phyloP scores from a whole-genome alignment of 2,113 vertebrate species.

The Sander vitreus region DNA sequence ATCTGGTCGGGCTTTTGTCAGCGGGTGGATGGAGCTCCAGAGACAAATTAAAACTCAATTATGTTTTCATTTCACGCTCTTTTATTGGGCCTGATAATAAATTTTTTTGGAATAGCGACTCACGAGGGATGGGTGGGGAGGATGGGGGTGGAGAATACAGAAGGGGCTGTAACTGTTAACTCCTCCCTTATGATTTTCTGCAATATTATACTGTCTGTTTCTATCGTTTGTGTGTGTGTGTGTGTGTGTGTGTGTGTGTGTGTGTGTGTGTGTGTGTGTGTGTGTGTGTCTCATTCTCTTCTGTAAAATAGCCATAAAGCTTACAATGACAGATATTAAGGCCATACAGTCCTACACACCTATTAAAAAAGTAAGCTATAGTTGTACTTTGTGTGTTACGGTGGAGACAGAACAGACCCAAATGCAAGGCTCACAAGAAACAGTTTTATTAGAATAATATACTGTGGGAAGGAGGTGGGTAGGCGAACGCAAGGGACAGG shows the following conservation, averaged over 20 bases:
- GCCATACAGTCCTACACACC: conserved; percentile 19
- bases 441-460: too few relatives aligned
- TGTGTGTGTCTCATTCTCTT: conserved; percentile 1
- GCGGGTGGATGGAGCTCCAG: conserved; percentile 65
- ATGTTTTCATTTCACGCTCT: conserved; percentile 83
- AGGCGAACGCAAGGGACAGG: too few relatives aligned
- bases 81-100: conserved; percentile 74
- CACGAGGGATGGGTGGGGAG: too few relatives aligned
- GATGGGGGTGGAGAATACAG: conserved; percentile 1
- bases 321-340: conserved; percentile 52
- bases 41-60: conserved; percentile 84
- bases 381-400: background rate
- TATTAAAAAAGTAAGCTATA: conserved; percentile 48
- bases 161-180: conserved; percentile 42
- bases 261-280: too few relatives aligned
- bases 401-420: too few relatives aligned
- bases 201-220: conserved; percentile 15
- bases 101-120: conserved; percentile 32
- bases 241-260: conserved; percentile 15
- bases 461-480: too few relatives aligned
- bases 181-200: conserved; percentile 37
- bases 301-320: too few relatives aligned
- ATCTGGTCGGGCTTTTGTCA: conserved; percentile 65
- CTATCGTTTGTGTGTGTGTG: background rate
- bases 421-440: too few relatives aligned